Base-by-base conservation (phyloP, 2,888 invertebrate species). In the Sesamia inferens region DNA sequence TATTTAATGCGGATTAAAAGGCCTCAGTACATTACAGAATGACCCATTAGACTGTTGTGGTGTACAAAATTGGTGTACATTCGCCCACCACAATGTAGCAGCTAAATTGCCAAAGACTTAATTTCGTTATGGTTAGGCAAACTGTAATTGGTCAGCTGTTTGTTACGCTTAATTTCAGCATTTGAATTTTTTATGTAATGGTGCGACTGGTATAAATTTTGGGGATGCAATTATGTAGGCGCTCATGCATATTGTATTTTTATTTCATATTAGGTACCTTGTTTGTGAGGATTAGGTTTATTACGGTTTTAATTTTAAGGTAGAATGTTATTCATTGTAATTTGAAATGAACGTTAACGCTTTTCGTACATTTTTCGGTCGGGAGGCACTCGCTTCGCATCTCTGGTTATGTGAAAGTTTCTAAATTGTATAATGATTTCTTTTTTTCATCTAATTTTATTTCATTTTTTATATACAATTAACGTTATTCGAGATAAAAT, bases 1-100 rank as follows among this genome's bases (percentile, higher is more conserved):
- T 88, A 90, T 90, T 89, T 86, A 84, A 88, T 86, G 85, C 80
- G 88, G 88, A 90, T 91, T 89, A 89, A 82, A 82, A 84, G 74
- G 77, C 76, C 80, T 74, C 70, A 79, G 84, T 82, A 87, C 78
- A 84, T 86, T 76, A 78, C 85, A 81, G 79, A 78, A 84, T 87
- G 83, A 87, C 79, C 87, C 88, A 85, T 86, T 85, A 81, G 70
- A 74, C 61, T 68, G 74, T 78, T 80, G 81, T 71, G 84, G 85
- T 78, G 67, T 55, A 58, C 86, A 69, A 85, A 88, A 88, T 88
- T 85, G 83, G 83, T 83, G 82, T 80, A 79, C 84, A 84, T 87
- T 89, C 86, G 71, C 72, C 58, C 2, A 54, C 85, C 85, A 73
- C 87, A 84, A 78, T 79, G 79, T 76, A 75, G 79, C 82, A 84